Evolutionary conservation across 2,797 vertebrate species (phyloP), one percentile per base, ranked within the genome.

Genomic region (Myoxocephalus aenaeus): DNA sequence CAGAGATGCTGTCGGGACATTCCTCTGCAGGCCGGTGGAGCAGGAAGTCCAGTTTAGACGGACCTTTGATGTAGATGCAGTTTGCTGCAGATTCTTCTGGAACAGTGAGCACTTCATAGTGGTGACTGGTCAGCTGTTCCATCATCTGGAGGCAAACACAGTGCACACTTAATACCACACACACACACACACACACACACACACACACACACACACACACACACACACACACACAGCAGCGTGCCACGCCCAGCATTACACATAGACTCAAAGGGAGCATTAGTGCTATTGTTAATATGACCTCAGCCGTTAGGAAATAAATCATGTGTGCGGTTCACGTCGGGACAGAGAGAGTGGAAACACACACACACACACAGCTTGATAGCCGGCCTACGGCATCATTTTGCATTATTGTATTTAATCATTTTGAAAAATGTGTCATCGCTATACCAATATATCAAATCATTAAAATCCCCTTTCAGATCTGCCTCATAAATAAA

Each of bases 51-150:
- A 79, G 87, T 22, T 96, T 96, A 25, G 95, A 91, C 0, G 95
- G 95, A 14, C 96, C 93, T 20, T 94, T 95, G 67, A 96, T 88
- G 76, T 96, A 98, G 79, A 98, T 86, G 81, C 97, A 98, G 93
- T 97, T 97, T 17, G 96, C 96, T 0, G 96, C 97, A 0, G 92
- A 89, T 0, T 97, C 96, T 53, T 98, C 97, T 0, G 97, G 95
- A 72, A 98, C 95, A 0, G 95, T 95, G 70, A 98, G 93, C 2
- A 97, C 93, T 40, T 97, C 95, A 9, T 98, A 98, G 80, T 96
- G 96, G 88, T 98, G 96, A 77, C 98, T 97, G 0, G 97, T 97
- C 92, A 98, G 92, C 85, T 96, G 96, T 29, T 97, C 97, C 97
- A 98, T 98, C 82, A 96, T 95, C 97, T 98, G 86, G 27, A 68